Conservation (phyloP, 64 coral and sea anemone species). For the Dendronephthya gigantea region DNA sequence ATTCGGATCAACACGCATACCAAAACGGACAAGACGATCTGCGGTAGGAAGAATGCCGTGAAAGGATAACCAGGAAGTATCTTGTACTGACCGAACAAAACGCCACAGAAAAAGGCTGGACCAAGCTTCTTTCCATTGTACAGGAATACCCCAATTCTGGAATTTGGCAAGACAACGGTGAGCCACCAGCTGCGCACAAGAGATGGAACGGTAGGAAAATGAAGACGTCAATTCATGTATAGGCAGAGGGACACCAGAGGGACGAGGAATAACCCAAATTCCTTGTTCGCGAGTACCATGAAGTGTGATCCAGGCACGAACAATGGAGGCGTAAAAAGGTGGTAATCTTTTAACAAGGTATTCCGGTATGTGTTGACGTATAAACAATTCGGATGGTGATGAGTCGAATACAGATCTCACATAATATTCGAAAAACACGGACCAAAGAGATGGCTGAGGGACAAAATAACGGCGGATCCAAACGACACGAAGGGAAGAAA, state of each 20-base stretch:
- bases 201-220: neutral
- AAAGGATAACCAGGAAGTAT: neutral
- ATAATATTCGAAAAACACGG: neutral
- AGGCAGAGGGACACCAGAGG: neutral
- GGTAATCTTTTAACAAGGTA: neutral
- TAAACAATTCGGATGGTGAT: too few species aligned
- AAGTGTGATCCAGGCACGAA: too few species aligned
- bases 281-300: too few species aligned
- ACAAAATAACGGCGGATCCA: constrained; percentile 15
- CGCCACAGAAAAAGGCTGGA: neutral
- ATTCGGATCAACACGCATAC: neutral
- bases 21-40: neutral
- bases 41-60: neutral
- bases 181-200: too few species aligned
- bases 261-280: neutral
- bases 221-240: neutral
- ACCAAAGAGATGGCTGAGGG: neutral
- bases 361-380: too few species aligned
- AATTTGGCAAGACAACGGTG: neutral
- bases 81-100: neutral
- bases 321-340: too few species aligned
- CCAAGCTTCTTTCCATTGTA: neutral
- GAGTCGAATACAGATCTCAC: neutral
- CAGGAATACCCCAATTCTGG: neutral
- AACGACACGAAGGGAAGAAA: neutral